Base-by-base conservation (phyloP, 2,797 vertebrate genomes). In the Lerista edwardsae region DNA sequence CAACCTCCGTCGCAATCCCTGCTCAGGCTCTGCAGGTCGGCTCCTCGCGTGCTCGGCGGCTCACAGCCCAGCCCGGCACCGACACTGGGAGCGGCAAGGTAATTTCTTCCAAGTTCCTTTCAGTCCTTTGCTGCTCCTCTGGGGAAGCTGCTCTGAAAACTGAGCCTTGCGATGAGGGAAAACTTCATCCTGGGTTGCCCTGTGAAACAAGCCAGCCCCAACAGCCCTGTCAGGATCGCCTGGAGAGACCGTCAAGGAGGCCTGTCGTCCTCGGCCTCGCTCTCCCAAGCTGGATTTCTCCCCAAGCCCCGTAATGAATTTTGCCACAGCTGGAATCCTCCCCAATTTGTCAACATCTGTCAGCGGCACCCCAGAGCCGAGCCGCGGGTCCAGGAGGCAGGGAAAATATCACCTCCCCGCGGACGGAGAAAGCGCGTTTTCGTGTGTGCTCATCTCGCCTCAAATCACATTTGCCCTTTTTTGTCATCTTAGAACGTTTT, bases 311-410 rank as follows among this genome's bases (percentile, higher is more conserved):
- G 51, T 90, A 93, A 92, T 84, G 89, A 90, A 91, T 93, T 93
- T 92, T 85, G 80, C 87, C 90, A 87, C 86, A 91, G 88, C 80
- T 93, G 34, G 91, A 92, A 92, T 90, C 91, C 86, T 85, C 87
- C 81, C 89, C 89, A 89, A 94, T 93, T 93, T 93, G 91, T 93
- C 91, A 92, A 89, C 84, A 89, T 92, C 82, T 80, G 84, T 93
- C 91, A 92, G 25, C 82, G 74, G 81, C 75, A 91, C 91, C 82
- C 76, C 85, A 89, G 75, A 85, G 76, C 86, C 68, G 65, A 67
- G 72, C 86, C 80, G 83, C 84, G 76, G 57, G 76, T 81, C 62
- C 6, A 2, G 0, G n/a, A 57, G 1, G 84, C 76, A 34, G 65
- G 87, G 25, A 59, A 73, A 87, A 87, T 89, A 89, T 90, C 90